phyloP scores from a whole-genome alignment of 2,888 invertebrate genomes.

The Resseliella maxima region DNA sequence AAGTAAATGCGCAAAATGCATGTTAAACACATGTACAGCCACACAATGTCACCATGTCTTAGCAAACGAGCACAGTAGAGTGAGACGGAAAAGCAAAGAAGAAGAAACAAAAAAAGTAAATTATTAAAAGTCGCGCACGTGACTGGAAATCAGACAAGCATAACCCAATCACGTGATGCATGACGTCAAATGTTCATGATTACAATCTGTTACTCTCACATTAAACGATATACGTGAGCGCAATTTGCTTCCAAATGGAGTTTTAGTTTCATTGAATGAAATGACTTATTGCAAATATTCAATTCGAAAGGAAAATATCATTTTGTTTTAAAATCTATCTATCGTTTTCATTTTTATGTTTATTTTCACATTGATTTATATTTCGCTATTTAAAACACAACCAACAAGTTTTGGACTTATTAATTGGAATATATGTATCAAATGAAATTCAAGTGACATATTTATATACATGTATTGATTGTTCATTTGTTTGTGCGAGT shows the following conservation, averaged over 20 bases:
- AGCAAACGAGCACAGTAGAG: not conserved
- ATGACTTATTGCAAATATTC: not conserved
- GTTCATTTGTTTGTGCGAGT: not conserved
- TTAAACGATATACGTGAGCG: not conserved
- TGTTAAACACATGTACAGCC: slow-evolving; percentile 48
- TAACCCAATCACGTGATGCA: slow-evolving; percentile 51
- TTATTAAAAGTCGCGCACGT: slow-evolving; percentile 49
- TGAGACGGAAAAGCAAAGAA: not conserved
- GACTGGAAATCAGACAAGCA: slow-evolving; percentile 41
- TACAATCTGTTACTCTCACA: slow-evolving; percentile 33
- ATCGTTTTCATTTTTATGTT: not conserved
- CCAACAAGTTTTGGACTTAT: not conserved
- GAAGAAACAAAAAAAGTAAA: slow-evolving; percentile 18
- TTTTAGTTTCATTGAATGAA: not conserved
- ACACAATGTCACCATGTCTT: not conserved
- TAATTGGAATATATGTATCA: not conserved
- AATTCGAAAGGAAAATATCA: not conserved
- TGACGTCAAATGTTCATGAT: slow-evolving; percentile 54
- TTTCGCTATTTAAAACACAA: not conserved
- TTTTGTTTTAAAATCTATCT: not conserved
- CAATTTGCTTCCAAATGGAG: not conserved
- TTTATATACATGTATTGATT: not conserved
- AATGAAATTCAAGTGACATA: not conserved
- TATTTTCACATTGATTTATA: not conserved
- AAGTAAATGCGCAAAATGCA: slow-evolving; percentile 12